Evolutionary conservation across 2,888 invertebrate species (phyloP).

Genomic region (Hetaerina titia): DNA sequence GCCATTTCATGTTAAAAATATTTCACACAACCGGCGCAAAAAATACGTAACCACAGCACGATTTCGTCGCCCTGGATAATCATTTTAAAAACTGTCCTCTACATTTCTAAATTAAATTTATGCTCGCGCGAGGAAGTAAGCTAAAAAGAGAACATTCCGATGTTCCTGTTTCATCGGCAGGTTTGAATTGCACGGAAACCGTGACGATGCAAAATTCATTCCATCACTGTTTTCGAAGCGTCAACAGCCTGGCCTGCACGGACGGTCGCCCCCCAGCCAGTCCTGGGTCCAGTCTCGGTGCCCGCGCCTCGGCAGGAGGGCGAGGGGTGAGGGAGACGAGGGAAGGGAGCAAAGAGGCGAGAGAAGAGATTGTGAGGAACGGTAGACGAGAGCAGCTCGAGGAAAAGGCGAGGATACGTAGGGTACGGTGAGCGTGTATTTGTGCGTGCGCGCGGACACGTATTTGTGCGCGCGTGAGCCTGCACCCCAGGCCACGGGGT

Average conservation of each 20-base stretch:
- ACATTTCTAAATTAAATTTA: not conserved
- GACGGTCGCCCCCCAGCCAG: not conserved
- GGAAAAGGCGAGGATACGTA: not conserved
- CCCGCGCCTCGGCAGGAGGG: not conserved
- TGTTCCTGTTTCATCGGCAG: not conserved
- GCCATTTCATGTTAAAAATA: too few species aligned
- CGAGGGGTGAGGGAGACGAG: not conserved
- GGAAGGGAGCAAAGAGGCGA: not conserved
- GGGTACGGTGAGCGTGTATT: not conserved
- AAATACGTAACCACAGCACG: too few species aligned
- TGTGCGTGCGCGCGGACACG: not conserved
- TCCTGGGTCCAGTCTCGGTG: not conserved
- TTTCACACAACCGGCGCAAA: too few species aligned
- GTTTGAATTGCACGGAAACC: not conserved
- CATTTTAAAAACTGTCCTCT: not conserved
- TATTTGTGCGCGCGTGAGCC: not conserved
- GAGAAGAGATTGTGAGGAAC: not conserved
- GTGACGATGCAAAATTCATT: slow-evolving; percentile 11
- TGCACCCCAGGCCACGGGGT: not conserved
- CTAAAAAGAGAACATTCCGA: not conserved
- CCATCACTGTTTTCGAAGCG: slow-evolving; percentile 2
- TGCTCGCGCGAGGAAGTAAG: not conserved
- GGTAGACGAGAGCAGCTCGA: not conserved
- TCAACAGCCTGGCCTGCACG: not conserved
- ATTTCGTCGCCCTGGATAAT: too few species aligned